Conservation (phyloP, 1,140 invertebrate species). For the Berghia stephanieae region DNA sequence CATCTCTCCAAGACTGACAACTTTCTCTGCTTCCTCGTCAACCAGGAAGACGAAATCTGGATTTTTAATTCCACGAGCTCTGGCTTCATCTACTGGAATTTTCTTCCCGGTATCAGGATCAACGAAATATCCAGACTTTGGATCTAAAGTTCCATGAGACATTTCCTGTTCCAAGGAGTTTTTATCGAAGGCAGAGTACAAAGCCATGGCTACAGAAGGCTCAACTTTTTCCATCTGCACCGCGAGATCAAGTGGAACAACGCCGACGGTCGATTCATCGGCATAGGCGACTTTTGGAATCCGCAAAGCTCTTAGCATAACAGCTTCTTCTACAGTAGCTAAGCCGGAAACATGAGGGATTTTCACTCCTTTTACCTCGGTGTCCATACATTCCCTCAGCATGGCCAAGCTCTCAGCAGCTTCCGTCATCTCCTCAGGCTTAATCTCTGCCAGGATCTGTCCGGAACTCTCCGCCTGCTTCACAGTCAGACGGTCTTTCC, state of each 20-base stretch:
- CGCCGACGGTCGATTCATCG: constrained; percentile 42
- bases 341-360: constrained; percentile 37
- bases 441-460: constrained; percentile 49
- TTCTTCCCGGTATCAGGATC: constrained; percentile 44
- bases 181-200: constrained; percentile 75
- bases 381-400: constrained; percentile 48
- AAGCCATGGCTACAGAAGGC: constrained; percentile 68
- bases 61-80: constrained; percentile 45
- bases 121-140: constrained; percentile 46
- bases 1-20: constrained; percentile 48
- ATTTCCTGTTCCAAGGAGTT: constrained; percentile 75
- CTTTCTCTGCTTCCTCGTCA: constrained; percentile 50
- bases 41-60: constrained; percentile 56
- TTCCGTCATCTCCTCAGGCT: constrained; percentile 48
- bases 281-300: constrained; percentile 47
- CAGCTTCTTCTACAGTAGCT: constrained; percentile 53
- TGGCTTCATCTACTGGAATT: constrained; percentile 70
- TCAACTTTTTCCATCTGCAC: constrained; percentile 52
- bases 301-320: constrained; percentile 50
- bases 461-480: constrained; percentile 48
- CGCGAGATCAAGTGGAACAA: constrained; percentile 46
- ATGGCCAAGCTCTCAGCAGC: constrained; percentile 46
- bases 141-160: constrained; percentile 73
- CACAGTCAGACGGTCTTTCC: constrained; percentile 51
- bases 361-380: constrained; percentile 41